These are phyloP conservation scores for Drosophila cognata DNA, from an alignment of 2,888 invertebrate species.

Conservation along the genomic window DNA sequence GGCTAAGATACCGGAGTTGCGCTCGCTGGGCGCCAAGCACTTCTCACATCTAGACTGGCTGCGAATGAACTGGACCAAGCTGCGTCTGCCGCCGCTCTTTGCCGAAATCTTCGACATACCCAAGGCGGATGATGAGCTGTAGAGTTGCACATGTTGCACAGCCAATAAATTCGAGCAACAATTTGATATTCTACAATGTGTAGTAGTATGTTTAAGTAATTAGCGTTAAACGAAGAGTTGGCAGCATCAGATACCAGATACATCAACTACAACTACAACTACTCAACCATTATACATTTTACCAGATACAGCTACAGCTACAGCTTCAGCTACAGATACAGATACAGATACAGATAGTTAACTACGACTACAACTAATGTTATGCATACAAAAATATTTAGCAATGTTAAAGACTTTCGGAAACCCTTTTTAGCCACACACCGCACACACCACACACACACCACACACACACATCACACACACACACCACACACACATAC, in stretches of 20 bases:
- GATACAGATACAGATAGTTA: constrained; percentile 49
- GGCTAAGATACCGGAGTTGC: constrained; percentile 90
- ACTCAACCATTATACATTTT: constrained; percentile 59
- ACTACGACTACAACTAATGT: constrained; percentile 42
- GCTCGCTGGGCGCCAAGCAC: constrained; percentile 93
- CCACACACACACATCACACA: constrained; percentile 20
- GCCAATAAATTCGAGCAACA: constrained; percentile 25
- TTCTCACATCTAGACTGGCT: constrained; percentile 95
- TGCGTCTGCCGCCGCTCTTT: constrained; percentile 95
- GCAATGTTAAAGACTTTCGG: constrained; percentile 56
- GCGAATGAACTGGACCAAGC: constrained; percentile 93
- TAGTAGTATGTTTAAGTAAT: constrained; percentile 58
- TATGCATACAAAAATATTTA: constrained; percentile 57
- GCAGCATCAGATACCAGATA: constrained; percentile 23
- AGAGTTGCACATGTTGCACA: constrained; percentile 48
- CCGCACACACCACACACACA: constrained; percentile 10
- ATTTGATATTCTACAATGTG: constrained; percentile 49
- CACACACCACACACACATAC: constrained; percentile 4
- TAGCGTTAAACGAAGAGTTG: constrained; percentile 48
- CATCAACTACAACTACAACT: constrained; percentile 61
- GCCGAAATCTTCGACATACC: constrained; percentile 99
- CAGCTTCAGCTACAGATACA: neutral
- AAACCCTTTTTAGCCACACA: constrained; percentile 39
- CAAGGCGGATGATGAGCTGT: constrained; percentile 90
- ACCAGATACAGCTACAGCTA: constrained; percentile 34